Conservation (phyloP, 1,140 invertebrate species). For the Latrodectus geometricus region DNA sequence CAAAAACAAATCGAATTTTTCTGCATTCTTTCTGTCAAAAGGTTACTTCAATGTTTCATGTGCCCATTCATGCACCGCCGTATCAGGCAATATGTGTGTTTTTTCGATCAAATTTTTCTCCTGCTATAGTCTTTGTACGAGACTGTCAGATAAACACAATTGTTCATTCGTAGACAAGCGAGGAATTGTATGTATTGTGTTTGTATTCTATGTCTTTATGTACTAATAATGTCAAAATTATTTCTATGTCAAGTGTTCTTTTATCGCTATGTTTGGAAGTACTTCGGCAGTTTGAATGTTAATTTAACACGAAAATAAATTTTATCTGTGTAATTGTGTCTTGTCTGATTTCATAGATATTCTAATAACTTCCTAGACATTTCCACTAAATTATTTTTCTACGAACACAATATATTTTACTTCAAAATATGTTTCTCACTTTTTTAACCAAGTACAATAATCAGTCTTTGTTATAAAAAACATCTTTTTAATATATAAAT, state of each 20-base stretch:
- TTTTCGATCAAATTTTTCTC: slow-evolving; percentile 48
- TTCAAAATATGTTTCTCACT: no score
- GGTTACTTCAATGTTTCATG: not conserved
- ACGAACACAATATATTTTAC: no score
- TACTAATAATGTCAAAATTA: slow-evolving; percentile 22
- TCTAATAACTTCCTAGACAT: no score
- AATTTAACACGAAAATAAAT: slow-evolving; percentile 59
- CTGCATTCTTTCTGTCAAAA: slow-evolving; percentile 6
- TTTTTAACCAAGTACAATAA: no score
- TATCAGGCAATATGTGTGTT: slow-evolving; percentile 27
- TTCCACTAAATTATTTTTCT: no score
- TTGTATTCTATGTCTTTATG: slow-evolving; percentile 47
- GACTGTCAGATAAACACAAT: not conserved
- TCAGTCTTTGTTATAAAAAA: no score
- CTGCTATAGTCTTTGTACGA: slow-evolving; percentile 42
- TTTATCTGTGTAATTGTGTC: slow-evolving; percentile 44
- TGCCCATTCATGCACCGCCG: not conserved
- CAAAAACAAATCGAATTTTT: not conserved
- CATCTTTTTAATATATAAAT: no score
- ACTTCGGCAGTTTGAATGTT: slow-evolving; percentile 27
- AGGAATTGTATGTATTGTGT: slow-evolving; percentile 38
- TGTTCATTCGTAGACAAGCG: slow-evolving; percentile 27
- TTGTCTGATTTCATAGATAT: not conserved
- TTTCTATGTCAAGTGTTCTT: slow-evolving; percentile 42
- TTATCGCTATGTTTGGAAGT: slow-evolving; percentile 38